Evolutionary conservation across 2,888 invertebrate genomes (phyloP).

Genomic region (Chesias legatella): DNA sequence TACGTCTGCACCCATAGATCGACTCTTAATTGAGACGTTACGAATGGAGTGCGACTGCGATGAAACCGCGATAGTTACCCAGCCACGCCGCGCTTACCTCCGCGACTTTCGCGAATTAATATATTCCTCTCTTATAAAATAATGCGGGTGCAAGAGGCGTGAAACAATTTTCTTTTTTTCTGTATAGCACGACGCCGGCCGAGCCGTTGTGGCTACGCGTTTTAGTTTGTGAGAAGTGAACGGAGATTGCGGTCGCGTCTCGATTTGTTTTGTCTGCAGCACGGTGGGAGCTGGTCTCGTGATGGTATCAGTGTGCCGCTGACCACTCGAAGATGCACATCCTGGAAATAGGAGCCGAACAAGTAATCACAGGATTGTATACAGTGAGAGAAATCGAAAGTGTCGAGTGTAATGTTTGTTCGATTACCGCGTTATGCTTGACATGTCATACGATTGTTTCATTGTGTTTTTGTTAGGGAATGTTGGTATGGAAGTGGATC

Average conservation of each 20-base stretch:
- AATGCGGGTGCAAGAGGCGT: slow-evolving; percentile 73
- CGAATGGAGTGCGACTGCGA: slow-evolving; percentile 45
- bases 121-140: slow-evolving; percentile 73
- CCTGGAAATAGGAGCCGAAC: slow-evolving; percentile 74
- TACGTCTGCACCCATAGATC: slow-evolving; percentile 43
- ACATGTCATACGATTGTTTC: slow-evolving; percentile 9
- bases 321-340: slow-evolving; percentile 66
- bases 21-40: slow-evolving; percentile 54
- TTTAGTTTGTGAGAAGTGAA: slow-evolving; percentile 61
- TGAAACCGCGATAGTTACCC: slow-evolving; percentile 65
- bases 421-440: slow-evolving; percentile 14
- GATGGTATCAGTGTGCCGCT: slow-evolving; percentile 49
- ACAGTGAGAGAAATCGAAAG: slow-evolving; percentile 42
- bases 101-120: slow-evolving; percentile 74
- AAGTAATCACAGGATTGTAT: slow-evolving; percentile 56
- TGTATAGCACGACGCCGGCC: slow-evolving; percentile 48
- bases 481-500: neutral
- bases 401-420: slow-evolving; percentile 28
- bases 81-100: slow-evolving; percentile 51
- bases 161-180: slow-evolving; percentile 76
- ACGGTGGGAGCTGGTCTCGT: slow-evolving; percentile 37
- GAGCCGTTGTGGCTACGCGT: slow-evolving; percentile 28
- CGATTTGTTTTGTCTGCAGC: slow-evolving; percentile 25
- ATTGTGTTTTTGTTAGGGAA: neutral
- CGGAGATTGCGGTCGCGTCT: slow-evolving; percentile 53